Base-by-base conservation (phyloP, 2,888 invertebrate species). In the Icerya purchasi region DNA sequence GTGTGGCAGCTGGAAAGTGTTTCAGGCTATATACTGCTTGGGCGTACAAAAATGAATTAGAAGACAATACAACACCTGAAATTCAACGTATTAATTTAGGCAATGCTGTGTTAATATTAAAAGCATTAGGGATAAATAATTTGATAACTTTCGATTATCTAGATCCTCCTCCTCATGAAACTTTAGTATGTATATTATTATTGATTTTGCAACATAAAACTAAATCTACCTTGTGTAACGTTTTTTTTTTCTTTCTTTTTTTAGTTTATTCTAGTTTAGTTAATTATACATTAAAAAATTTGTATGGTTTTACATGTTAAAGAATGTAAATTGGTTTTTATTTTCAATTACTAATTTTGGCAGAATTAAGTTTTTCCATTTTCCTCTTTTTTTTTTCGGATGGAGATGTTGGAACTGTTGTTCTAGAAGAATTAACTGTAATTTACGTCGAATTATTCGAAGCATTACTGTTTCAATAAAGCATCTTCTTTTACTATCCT, bases 21-120 rank as follows among this genome's bases (percentile, higher is more conserved):
- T 99, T 98, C 71, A 80, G 98, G 54, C 76, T 98, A 18, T 98
- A 96, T 71, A 99, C 98, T 1, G 90, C 94, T 1, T 96, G 94
- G 96, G 93, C 96, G 0, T 99, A 92, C 72, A 89, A 96, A 70
- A 86, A 97, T 71, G 98, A 99, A 73, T 76, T 99, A 60, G 97
- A 98, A 73, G 96, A 96, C 65, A 96, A 96, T 68, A 93, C 96
- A 1, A 83, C 96, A 19, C 98, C 98, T 1, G 98, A 98, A 77
- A 98, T 98, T 66, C 97, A 97, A 70, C 78, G 98, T 66, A 96
- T 96, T 53, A 98, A 99, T 76, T 62, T 65, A 65, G 87, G 92
- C 50, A 99, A 98, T 75, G 97, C 96, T 5, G 98, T 98, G 3
- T 77, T 99, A 2, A 87, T 93, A 73, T 75, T 98, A 25, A 97